Conservation (phyloP, 2,113 vertebrate species). For the Coregonus clupeaformis region DNA sequence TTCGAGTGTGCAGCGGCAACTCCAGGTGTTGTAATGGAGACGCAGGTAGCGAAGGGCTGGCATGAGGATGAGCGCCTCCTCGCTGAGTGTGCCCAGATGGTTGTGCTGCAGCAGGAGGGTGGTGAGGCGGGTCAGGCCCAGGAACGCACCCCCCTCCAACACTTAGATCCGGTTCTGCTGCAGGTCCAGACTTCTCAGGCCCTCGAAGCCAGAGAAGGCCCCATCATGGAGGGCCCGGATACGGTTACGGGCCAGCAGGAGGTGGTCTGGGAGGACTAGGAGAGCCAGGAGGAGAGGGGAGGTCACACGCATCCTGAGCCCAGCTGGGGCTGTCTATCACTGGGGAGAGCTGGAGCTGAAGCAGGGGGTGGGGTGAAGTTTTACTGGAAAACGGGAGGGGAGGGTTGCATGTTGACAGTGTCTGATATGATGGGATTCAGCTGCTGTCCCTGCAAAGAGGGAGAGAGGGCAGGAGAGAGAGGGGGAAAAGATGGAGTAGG, state of each 20-base stretch:
- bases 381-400: slow-evolving; percentile 6
- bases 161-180: slow-evolving; percentile 91
- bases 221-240: slow-evolving; percentile 69
- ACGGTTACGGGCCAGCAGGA: slow-evolving; percentile 85
- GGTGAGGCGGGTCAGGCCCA: slow-evolving; percentile 82
- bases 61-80: slow-evolving; percentile 85
- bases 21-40: slow-evolving; percentile 92
- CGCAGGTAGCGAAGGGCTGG: slow-evolving; percentile 85
- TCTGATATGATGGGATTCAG: slow-evolving; percentile 47
- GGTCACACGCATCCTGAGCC: slow-evolving; percentile 52
- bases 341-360: slow-evolving; percentile 23
- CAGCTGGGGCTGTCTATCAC: slow-evolving; percentile 24
- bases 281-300: slow-evolving; percentile 66
- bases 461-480: no score
- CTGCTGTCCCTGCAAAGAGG: slow-evolving; percentile 18
- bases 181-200: slow-evolving; percentile 86
- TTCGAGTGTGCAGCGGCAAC: slow-evolving; percentile 85
- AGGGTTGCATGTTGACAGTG: slow-evolving; percentile 24
- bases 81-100: slow-evolving; percentile 78
- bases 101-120: slow-evolving; percentile 94
- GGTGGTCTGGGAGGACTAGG: slow-evolving; percentile 80
- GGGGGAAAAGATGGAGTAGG: no score
- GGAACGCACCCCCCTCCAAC: slow-evolving; percentile 85
- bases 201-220: slow-evolving; percentile 54
- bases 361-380: slow-evolving; percentile 11